These are phyloP conservation scores for Tapirus terrestris DNA, from an alignment of 2,113 vertebrate genomes.

Conservation along the genomic window DNA sequence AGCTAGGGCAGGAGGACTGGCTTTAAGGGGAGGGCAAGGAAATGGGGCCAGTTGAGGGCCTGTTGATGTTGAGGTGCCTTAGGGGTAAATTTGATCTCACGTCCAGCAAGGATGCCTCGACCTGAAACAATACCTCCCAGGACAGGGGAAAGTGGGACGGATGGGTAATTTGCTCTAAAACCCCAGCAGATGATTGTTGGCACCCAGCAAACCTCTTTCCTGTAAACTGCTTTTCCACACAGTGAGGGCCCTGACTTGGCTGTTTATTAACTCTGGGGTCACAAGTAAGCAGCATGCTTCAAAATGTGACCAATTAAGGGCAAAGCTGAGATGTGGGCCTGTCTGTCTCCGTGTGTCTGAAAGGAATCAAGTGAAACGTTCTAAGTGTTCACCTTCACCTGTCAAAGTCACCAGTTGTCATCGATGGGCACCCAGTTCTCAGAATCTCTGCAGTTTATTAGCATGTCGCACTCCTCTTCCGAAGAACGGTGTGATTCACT, in stretches of 20 bases:
- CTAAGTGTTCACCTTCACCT: constrained; percentile 62
- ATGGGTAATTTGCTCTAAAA: constrained; percentile 56
- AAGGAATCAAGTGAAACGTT: constrained; percentile 52
- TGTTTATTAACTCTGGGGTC: constrained; percentile 66
- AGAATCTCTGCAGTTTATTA: constrained; percentile 7
- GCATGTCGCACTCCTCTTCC: background rate
- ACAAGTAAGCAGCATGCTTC: constrained; percentile 24
- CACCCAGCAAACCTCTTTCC: background rate
- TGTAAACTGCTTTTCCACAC: background rate
- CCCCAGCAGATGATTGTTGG: background rate
- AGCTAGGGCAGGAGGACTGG: background rate
- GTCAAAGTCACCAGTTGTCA: constrained; percentile 38
- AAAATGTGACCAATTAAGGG: constrained; percentile 58
- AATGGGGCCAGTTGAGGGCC: background rate
- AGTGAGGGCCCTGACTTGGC: background rate
- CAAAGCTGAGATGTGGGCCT: background rate
- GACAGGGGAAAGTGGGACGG: constrained; percentile 14
- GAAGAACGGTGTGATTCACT: background rate
- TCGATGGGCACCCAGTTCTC: background rate
- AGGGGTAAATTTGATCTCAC: background rate
- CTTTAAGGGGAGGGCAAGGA: background rate
- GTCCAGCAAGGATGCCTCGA: background rate
- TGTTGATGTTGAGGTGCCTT: background rate
- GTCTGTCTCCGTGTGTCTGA: background rate
- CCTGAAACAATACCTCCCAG: constrained; percentile 7